phyloP scores from a whole-genome alignment of 2,888 invertebrate genomes.

The Drosophila diplacantha region DNA sequence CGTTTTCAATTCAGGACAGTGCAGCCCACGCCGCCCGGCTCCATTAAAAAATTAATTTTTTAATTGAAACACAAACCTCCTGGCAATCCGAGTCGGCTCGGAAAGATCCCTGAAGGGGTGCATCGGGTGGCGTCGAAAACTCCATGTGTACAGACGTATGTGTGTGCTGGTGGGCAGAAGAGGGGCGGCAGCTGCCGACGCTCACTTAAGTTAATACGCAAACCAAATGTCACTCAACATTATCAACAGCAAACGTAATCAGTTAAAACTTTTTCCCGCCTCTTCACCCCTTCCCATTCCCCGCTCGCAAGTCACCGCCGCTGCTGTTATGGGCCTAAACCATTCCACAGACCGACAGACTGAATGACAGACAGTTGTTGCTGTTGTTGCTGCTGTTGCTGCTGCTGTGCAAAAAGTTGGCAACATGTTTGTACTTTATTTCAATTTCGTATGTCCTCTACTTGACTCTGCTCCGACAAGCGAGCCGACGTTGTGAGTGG shows the following conservation, averaged over 20 bases:
- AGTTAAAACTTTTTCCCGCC: slow-evolving; percentile 61
- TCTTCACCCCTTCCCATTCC: not conserved
- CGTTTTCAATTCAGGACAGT: slow-evolving; percentile 3
- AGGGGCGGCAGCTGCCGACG: slow-evolving; percentile 48
- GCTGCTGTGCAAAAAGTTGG: slow-evolving; percentile 56
- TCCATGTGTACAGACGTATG: slow-evolving; percentile 1
- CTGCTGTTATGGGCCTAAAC: slow-evolving; percentile 33
- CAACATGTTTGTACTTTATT: slow-evolving; percentile 65
- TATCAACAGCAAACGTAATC: slow-evolving; percentile 72
- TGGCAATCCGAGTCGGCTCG: slow-evolving; percentile 50
- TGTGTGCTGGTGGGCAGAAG: not conserved
- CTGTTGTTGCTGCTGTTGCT: slow-evolving; percentile 16
- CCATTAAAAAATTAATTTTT: slow-evolving; percentile 63
- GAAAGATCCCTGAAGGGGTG: slow-evolving; percentile 20
- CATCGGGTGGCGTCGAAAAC: slow-evolving; percentile 11
- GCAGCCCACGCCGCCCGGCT: slow-evolving; percentile 7
- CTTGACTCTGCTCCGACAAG: slow-evolving; percentile 18
- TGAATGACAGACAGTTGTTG: slow-evolving; percentile 30
- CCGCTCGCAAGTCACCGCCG: slow-evolving; percentile 2
- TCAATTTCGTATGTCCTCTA: slow-evolving; percentile 58
- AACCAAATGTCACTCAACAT: slow-evolving; percentile 73
- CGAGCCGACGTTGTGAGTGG: slow-evolving; percentile 24
- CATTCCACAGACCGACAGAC: slow-evolving; percentile 14
- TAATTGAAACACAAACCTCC: slow-evolving; percentile 68
- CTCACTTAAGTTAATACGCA: slow-evolving; percentile 72